phyloP scores from a whole-genome alignment of 1,140 invertebrate species.

The Pachypeltis micranthus region DNA sequence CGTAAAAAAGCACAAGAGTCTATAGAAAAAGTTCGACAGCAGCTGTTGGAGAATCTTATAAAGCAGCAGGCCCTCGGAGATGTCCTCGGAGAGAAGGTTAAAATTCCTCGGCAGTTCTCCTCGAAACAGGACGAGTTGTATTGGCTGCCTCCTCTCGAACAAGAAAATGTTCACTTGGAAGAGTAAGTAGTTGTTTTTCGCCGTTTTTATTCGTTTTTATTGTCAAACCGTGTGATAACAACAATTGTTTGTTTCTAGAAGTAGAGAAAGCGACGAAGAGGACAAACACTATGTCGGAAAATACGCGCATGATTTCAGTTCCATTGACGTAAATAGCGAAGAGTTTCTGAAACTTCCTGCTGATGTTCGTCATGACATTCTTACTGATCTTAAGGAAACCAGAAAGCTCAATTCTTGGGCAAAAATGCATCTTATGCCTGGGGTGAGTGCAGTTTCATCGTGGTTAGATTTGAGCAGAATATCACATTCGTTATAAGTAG shows the following conservation, averaged over 20 bases:
- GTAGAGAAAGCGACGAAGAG: constrained; percentile 17
- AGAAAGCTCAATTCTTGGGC: constrained; percentile 83
- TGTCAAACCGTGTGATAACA: no score
- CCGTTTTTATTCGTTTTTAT: not conserved
- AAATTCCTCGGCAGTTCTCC: constrained; percentile 31
- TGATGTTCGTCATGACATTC: constrained; percentile 83
- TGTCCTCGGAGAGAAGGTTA: constrained; percentile 33
- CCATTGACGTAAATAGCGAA: constrained; percentile 61
- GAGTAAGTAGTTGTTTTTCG: not conserved
- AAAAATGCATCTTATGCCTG: constrained; percentile 62
- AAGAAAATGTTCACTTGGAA: not conserved
- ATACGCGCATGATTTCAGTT: constrained; percentile 50
- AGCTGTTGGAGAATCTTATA: constrained; percentile 53
- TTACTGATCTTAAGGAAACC: constrained; percentile 81
- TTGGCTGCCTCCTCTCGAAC: constrained; percentile 45
- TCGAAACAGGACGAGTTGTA: constrained; percentile 58
- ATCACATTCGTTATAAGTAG: no score
- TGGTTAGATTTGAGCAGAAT: no score
- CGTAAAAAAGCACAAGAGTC: constrained; percentile 56
- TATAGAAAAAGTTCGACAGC: constrained; percentile 58
- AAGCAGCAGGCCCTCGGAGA: constrained; percentile 39
- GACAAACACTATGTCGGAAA: not conserved
- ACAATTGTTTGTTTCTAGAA: not conserved
- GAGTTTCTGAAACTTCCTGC: constrained; percentile 71
- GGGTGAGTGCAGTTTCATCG: constrained; percentile 46